Base-by-base conservation (phyloP, 1,140 invertebrate genomes). In the Myzus persicae region DNA sequence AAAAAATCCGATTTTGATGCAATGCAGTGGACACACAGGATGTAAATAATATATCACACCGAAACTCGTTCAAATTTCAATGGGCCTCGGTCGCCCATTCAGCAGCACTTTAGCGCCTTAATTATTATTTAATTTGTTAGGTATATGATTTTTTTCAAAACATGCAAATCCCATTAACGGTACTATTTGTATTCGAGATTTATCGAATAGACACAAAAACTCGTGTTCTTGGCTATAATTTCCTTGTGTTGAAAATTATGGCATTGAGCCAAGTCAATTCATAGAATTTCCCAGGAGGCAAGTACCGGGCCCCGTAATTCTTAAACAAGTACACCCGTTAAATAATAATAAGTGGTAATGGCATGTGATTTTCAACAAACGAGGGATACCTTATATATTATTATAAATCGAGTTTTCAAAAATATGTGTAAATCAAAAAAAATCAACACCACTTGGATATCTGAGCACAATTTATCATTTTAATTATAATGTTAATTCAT, bases 1-100 rank as follows among this genome's bases (percentile, higher is more conserved):
- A 40, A 84, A 24, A n/a, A 18, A 24, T 2, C 38, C n/a, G 7
- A 31, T 59, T 59, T 59, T 9, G 26, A 59, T 67, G 31, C 11
- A 67, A 67, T 38, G 82, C 40, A 31, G 40, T 48, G 84, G 26
- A 1, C n/a, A 44, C 40, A 31, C 24, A 26, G 40, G 11, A 42
- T 44, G n/a, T n/a, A 20, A n/a, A 85, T n/a, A 26, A 6, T 31
- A n/a, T 87, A n/a, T 46, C 11, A 67, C 31, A 67, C n/a, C 31
- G 5, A 31, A 87, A 46, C 31, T 31, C 14, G 26, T n/a, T 46
- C 46, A 20, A 87, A 36, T 87, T 46, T 5, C 84, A n/a, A 46
- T 20, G 1, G 14, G 5, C 42, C 0, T 0, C 4, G 40, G 84
- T 9, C 7, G 0, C 6, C 2, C 42, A 6, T 46, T 26, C n/a